phyloP scores from a whole-genome alignment of 37 sponge, comb jelly and placozoan species.

The Ephydatia muelleri region DNA sequence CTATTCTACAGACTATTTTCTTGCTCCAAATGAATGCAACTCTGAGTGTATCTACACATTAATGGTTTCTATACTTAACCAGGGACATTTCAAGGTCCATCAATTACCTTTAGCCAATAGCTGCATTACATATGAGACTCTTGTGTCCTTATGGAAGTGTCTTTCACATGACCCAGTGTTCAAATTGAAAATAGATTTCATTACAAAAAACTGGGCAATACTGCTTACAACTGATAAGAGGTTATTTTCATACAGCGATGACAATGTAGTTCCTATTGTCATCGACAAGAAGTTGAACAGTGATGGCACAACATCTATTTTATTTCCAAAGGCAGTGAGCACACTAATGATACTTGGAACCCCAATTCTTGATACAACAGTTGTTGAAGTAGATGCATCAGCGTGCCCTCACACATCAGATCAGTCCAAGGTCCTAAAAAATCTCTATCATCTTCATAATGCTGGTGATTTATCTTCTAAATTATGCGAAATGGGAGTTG shows the following conservation, averaged over 20 bases:
- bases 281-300: not conserved
- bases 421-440: constrained; percentile 3
- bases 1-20: constrained; percentile 8
- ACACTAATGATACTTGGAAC: not conserved
- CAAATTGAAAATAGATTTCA: not conserved
- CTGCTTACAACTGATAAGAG: constrained; percentile 21
- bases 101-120: not conserved
- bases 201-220: constrained; percentile 32
- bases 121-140: not conserved
- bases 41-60: not conserved
- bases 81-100: not conserved
- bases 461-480: not conserved
- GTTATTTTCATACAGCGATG: constrained; percentile 18
- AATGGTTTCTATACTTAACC: constrained; percentile 2
- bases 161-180: constrained; percentile 18
- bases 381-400: not conserved
- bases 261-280: not conserved
- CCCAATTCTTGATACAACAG: constrained; percentile 23
- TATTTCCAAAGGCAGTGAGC: not conserved
- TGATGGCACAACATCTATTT: not conserved
- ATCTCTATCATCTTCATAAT: constrained; percentile 7
- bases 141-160: constrained; percentile 25
- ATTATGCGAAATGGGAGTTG: not conserved
- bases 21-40: not conserved
- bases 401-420: constrained; percentile 31